These are phyloP conservation scores for Aythya baeri DNA, from an alignment of 2,113 vertebrate genomes.

Conservation along the genomic window DNA sequence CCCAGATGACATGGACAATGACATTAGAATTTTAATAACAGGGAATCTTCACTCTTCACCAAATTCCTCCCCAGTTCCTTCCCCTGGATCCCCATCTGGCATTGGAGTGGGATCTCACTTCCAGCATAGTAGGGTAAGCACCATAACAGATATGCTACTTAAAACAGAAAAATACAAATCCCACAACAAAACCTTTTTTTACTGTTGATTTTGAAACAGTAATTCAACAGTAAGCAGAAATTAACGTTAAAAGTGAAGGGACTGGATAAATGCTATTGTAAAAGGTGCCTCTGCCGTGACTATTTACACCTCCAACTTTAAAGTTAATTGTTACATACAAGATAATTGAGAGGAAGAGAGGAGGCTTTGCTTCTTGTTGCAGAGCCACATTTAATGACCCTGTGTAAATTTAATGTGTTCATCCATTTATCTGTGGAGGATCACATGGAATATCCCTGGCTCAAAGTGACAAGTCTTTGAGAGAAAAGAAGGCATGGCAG, in stretches of 20 bases:
- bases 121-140: conserved; percentile 89
- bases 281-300: background rate
- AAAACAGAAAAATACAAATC: background rate
- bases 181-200: background rate
- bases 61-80: conserved; percentile 92
- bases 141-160: background rate
- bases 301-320: background rate
- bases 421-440: background rate
- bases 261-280: background rate
- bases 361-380: background rate
- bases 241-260: background rate
- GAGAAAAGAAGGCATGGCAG: background rate
- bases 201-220: background rate
- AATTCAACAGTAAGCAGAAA: background rate
- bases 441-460: background rate
- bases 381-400: background rate
- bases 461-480: background rate
- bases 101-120: conserved; percentile 92
- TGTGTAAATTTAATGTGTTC: background rate
- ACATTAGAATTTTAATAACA: conserved; percentile 95
- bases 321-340: background rate
- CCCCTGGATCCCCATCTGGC: conserved; percentile 92
- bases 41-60: conserved; percentile 95
- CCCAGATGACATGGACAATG: conserved; percentile 97
- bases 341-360: background rate